Conservation (phyloP, 1,140 invertebrate genomes). For the Nasonia longicornis region DNA sequence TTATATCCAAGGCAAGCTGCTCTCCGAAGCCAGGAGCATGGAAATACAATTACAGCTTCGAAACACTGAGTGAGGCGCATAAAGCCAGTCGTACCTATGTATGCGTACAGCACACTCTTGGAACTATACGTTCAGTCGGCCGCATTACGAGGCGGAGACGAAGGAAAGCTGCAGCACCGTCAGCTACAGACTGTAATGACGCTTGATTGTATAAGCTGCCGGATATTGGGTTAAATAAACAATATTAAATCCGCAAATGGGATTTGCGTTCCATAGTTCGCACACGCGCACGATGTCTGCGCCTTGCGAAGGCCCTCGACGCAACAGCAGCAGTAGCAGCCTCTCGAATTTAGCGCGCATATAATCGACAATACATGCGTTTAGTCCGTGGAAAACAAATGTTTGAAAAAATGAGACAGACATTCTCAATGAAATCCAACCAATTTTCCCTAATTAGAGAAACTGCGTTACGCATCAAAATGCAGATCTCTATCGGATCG, state of each 20-base stretch:
- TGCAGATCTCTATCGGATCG: neutral
- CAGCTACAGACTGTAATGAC: constrained; percentile 60
- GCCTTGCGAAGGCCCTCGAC: neutral
- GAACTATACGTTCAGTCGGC: constrained; percentile 35
- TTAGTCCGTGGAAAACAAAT: too few species aligned
- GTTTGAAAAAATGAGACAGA: too few species aligned
- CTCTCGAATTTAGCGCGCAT: too few species aligned
- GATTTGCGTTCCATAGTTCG: constrained; percentile 48
- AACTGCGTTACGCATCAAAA: neutral
- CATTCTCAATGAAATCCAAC: neutral
- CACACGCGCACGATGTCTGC: neutral
- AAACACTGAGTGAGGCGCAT: constrained; percentile 55
- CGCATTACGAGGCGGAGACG: constrained; percentile 48
- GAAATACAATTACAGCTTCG: constrained; percentile 64
- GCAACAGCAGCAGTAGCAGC: neutral
- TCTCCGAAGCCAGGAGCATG: constrained; percentile 50
- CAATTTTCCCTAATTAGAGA: neutral
- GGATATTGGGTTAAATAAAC: constrained; percentile 68
- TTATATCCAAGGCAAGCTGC: neutral
- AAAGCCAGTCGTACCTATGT: constrained; percentile 35
- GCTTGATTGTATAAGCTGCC: constrained; percentile 64
- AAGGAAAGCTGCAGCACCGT: constrained; percentile 32
- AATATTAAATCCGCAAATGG: constrained; percentile 63
- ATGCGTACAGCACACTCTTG: neutral
- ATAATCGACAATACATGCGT: neutral